Conservation (phyloP, 2,113 vertebrate species). For the Mastomys natalensis region DNA sequence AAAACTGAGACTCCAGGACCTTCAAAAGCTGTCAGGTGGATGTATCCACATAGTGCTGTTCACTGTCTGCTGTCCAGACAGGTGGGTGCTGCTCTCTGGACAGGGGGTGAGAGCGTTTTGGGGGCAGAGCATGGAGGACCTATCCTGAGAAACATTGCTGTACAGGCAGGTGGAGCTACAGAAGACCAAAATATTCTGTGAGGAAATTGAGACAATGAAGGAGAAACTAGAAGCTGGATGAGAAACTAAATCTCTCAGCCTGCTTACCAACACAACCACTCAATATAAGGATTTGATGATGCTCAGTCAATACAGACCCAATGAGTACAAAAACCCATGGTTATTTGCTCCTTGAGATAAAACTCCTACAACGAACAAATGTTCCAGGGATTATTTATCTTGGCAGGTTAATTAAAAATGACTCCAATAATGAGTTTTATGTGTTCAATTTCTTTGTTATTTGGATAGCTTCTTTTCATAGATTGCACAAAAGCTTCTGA, state of each 20-base stretch:
- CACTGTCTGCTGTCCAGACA: background rate
- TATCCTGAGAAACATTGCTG: background rate
- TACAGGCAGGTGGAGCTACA: background rate
- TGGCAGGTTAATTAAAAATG: constrained; percentile 70
- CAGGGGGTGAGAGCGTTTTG: background rate
- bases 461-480: constrained; percentile 18
- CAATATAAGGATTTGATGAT: background rate
- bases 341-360: constrained; percentile 37
- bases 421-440: constrained; percentile 57
- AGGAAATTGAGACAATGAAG: background rate
- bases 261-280: background rate
- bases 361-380: constrained; percentile 5
- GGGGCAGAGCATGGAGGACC: background rate
- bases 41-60: background rate
- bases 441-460: constrained; percentile 49
- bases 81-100: background rate
- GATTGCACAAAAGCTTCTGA: constrained; percentile 41
- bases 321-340: background rate
- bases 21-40: background rate
- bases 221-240: background rate
- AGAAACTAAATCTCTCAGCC: background rate
- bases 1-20: background rate
- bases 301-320: background rate
- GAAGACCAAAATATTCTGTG: background rate
- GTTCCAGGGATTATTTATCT: constrained; percentile 37